phyloP scores from a whole-genome alignment of 2,888 invertebrate species.

The Leucophenga montana region DNA sequence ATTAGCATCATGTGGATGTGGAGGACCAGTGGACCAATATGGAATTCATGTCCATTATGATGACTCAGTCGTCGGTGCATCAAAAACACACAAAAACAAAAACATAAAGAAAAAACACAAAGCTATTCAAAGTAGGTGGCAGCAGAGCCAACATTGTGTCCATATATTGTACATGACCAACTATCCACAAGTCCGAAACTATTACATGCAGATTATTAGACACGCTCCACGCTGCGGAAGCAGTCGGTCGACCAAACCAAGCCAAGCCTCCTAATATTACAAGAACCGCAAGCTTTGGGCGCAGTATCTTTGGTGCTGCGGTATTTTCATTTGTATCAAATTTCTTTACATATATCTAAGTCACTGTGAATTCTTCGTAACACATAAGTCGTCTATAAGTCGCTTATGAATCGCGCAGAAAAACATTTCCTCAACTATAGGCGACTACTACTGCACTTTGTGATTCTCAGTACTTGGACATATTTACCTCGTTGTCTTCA shows the following conservation, averaged over 20 bases:
- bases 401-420: too few relatives aligned
- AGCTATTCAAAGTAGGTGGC: neutral
- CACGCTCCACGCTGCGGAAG: conserved; percentile 60
- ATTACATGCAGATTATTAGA: conserved; percentile 67
- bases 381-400: too few relatives aligned
- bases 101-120: conserved; percentile 11
- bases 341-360: too few relatives aligned
- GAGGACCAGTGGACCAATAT: neutral
- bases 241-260: conserved; percentile 11
- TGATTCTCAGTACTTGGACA: too few relatives aligned
- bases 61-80: neutral
- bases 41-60: too few relatives aligned
- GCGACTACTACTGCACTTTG: too few relatives aligned
- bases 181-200: conserved; percentile 55
- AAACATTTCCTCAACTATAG: too few relatives aligned
- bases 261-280: conserved; percentile 26
- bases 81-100: neutral
- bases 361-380: too few relatives aligned
- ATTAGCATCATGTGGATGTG: neutral
- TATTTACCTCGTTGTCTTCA: too few relatives aligned
- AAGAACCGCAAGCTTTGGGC: conserved; percentile 18
- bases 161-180: too few relatives aligned
- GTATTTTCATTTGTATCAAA: too few relatives aligned
- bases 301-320: too few relatives aligned
- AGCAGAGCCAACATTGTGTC: neutral